Percentiles rank a stretch among this genome's conserved stretches.
These are phyloP conservation scores for Tenebrosternarchus preto DNA, from an alignment of 2,113 vertebrate genomes.

Conservation along the genomic window DNA sequence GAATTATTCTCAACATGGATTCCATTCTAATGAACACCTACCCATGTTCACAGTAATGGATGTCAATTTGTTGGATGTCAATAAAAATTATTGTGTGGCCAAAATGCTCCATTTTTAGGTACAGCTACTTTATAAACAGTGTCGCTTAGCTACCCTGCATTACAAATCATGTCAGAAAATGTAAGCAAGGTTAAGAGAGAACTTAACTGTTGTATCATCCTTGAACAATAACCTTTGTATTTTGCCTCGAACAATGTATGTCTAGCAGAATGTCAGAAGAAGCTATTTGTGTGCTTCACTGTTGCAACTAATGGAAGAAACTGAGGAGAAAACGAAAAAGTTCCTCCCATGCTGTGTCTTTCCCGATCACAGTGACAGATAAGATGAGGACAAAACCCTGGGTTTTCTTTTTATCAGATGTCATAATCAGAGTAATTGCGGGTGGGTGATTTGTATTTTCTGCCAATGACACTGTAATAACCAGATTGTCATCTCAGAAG, in stretches of 20 bases:
- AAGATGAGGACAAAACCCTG: not conserved
- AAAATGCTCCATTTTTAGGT: too few relatives aligned
- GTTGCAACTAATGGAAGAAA: slow-evolving; percentile 37
- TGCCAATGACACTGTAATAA: not conserved
- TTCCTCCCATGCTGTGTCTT: slow-evolving; percentile 28
- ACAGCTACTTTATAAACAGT: not conserved
- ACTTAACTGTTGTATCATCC: not conserved
- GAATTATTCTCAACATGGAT: slow-evolving; percentile 2
- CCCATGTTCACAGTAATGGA: not conserved
- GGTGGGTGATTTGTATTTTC: slow-evolving; percentile 43
- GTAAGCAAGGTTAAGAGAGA: not conserved
- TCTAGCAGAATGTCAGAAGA: not conserved
- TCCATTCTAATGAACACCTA: not conserved
- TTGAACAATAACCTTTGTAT: not conserved
- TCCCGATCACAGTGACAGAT: not conserved
- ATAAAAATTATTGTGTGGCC: not conserved
- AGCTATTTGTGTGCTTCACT: not conserved
- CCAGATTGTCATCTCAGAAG: too few relatives aligned
- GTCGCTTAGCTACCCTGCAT: not conserved
- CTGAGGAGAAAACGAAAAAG: slow-evolving; percentile 53
- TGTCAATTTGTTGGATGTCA: not conserved
- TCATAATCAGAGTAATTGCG: slow-evolving; percentile 62
- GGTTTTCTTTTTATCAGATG: slow-evolving; percentile 15
- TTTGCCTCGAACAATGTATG: slow-evolving; percentile 5
- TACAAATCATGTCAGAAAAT: not conserved